These are phyloP conservation scores for Hippocampus mohnikei DNA, from an alignment of 2,113 vertebrate species.

Conservation along the genomic window DNA sequence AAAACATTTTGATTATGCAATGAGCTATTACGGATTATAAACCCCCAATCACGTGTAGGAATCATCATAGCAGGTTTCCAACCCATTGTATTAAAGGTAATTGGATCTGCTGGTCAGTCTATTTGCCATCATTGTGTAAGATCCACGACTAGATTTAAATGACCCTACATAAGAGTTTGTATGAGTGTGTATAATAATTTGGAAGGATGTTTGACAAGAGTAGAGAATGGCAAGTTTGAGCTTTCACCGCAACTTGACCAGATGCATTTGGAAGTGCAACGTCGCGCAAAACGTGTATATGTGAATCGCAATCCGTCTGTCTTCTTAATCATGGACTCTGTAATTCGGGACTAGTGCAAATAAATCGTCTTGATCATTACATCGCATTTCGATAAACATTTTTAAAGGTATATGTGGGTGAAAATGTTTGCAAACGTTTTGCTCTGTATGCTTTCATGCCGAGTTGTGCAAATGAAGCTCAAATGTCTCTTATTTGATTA, in stretches of 20 bases:
- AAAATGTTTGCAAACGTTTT: background rate
- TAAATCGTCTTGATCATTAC: background rate
- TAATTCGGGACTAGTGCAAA: background rate
- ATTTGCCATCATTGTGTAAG: slow-evolving; percentile 59
- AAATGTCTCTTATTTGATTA: slow-evolving; percentile 1
- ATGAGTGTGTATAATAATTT: slow-evolving; percentile 38
- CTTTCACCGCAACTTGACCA: slow-evolving; percentile 25
- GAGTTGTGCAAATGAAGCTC: slow-evolving; percentile 5
- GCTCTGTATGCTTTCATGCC: slow-evolving; percentile 1
- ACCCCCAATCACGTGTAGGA: slow-evolving; percentile 17
- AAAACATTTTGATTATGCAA: slow-evolving; percentile 19
- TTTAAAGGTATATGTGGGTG: background rate
- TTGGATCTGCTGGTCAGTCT: slow-evolving; percentile 75
- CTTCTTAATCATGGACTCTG: background rate
- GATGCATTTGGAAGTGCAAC: slow-evolving; percentile 37
- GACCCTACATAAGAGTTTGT: slow-evolving; percentile 28
- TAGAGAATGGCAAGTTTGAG: slow-evolving; percentile 24
- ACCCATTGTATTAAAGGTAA: slow-evolving; percentile 56
- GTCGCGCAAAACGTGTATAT: slow-evolving; percentile 23
- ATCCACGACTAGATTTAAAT: slow-evolving; percentile 37
- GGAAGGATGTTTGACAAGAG: slow-evolving; percentile 20
- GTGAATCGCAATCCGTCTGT: background rate
- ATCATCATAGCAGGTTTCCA: slow-evolving; percentile 37
- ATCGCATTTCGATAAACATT: background rate
- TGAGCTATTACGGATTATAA: slow-evolving; percentile 18